Percentiles rank a stretch among this genome's conserved stretches.
Evolutionary conservation across 1,140 invertebrate genomes (phyloP).

Genomic region (honey bee (Apis mellifera)): DNA sequence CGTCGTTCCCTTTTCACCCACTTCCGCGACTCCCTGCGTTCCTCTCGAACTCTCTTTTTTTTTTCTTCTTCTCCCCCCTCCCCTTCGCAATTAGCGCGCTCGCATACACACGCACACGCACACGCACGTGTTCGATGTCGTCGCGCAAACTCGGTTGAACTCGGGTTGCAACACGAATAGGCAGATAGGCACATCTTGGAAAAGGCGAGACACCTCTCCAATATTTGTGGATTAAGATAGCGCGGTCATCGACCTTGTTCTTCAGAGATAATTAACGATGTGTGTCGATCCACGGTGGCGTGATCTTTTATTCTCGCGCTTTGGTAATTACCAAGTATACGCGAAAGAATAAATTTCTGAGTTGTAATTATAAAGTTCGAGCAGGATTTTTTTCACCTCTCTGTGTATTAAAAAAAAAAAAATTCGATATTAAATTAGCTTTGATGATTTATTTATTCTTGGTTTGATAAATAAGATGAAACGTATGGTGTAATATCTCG

Average conservation of each 20-base stretch:
- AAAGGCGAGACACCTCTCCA: constrained; percentile 22
- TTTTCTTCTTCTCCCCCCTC: not conserved
- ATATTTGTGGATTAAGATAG: constrained; percentile 49
- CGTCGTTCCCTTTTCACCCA: not conserved
- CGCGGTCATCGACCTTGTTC: constrained; percentile 49
- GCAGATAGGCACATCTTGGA: not conserved
- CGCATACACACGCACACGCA: not conserved
- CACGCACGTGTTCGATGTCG: not conserved
- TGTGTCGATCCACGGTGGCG: constrained; percentile 53
- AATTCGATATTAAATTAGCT: too few relatives aligned
- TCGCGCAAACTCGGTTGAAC: too few relatives aligned
- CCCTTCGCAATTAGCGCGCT: not conserved
- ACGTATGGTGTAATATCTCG: too few relatives aligned
- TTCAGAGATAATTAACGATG: constrained; percentile 57
- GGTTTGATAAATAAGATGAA: too few relatives aligned
- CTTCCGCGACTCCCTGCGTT: not conserved
- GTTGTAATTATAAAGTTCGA: not conserved
- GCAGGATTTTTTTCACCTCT: constrained; percentile 9
- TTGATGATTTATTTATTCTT: too few relatives aligned
- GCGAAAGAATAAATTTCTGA: constrained; percentile 14
- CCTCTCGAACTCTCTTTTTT: not conserved
- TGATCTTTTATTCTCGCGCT: constrained; percentile 49
- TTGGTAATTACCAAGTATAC: constrained; percentile 29
- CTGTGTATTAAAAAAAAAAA: too few relatives aligned
- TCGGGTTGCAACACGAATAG: not conserved